Evolutionary conservation across 2,888 invertebrate species (phyloP).

Genomic region (Bembecia ichneumoniformis): DNA sequence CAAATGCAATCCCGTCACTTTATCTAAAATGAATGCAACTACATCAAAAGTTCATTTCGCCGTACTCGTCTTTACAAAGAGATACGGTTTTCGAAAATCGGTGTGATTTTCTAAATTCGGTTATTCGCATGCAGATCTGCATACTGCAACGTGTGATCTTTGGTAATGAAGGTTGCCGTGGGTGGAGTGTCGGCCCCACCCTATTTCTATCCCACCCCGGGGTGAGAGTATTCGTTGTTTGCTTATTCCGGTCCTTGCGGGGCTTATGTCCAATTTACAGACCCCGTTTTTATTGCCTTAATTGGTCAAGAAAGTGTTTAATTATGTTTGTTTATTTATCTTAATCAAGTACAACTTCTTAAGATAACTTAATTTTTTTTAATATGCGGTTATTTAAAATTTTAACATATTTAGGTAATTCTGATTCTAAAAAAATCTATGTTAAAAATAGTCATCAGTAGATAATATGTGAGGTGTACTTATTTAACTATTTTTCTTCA

Average conservation of each 20-base stretch:
- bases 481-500: no score
- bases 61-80: background rate
- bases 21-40: conserved; percentile 8
- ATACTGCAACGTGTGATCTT: conserved; percentile 29
- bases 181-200: background rate
- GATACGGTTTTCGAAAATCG: conserved; percentile 30
- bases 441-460: no score
- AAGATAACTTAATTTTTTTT: no score
- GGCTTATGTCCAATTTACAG: background rate
- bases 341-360: no score
- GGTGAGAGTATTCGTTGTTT: background rate
- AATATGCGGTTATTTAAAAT: no score
- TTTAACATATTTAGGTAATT: no score
- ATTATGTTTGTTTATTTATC: no score
- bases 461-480: no score
- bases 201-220: background rate
- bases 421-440: no score
- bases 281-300: background rate
- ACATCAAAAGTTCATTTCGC: conserved; percentile 43
- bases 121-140: conserved; percentile 57
- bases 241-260: background rate
- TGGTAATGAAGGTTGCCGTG: conserved; percentile 29
- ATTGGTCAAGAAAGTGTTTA: background rate
- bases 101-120: conserved; percentile 46
- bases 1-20: conserved; percentile 28